Conservation (phyloP, 2,888 invertebrate genomes). For the Tetrapedia diversipes region DNA sequence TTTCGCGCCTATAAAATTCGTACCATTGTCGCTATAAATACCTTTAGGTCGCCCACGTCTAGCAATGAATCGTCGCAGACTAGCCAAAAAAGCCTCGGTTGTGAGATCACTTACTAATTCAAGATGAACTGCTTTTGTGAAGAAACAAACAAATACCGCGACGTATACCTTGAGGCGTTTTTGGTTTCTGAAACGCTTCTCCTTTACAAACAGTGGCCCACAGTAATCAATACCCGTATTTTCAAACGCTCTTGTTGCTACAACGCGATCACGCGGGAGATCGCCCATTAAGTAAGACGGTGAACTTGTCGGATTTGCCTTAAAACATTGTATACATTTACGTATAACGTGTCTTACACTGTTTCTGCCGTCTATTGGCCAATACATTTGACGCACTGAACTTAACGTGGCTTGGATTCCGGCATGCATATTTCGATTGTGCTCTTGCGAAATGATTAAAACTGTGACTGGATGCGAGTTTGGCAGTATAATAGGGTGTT, state of each 20-base stretch:
- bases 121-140: too few species aligned
- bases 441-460: too few species aligned
- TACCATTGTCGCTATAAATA: not conserved
- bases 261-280: not conserved
- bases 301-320: not conserved
- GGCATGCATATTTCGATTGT: not conserved
- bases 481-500: too few species aligned
- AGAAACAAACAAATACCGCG: too few species aligned
- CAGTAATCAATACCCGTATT: too few species aligned
- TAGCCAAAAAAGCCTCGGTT: not conserved
- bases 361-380: not conserved
- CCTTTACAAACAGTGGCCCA: too few species aligned
- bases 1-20: slow-evolving; percentile 1
- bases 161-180: too few species aligned
- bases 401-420: not conserved
- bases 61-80: not conserved
- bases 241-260: not conserved
- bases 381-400: not conserved
- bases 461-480: too few species aligned
- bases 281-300: not conserved
- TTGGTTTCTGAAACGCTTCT: too few species aligned
- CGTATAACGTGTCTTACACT: not conserved
- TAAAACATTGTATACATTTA: not conserved
- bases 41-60: not conserved
- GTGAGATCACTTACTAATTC: not conserved